Evolutionary conservation across 2,113 vertebrate genomes (phyloP), one percentile per base, ranked within the genome.

Genomic region (Calidris pugnax): DNA sequence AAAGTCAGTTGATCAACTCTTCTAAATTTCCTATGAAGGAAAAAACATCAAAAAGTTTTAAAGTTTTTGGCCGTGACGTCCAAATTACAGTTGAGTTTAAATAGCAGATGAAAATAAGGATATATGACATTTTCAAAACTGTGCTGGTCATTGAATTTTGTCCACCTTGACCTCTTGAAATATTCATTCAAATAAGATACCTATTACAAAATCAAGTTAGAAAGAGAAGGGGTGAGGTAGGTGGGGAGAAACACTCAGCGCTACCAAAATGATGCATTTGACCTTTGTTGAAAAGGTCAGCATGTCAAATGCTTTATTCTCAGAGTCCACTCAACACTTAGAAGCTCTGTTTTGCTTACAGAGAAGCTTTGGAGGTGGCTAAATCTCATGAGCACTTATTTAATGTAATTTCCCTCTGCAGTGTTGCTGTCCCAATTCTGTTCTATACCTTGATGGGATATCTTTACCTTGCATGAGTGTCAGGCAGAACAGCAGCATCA

Each of bases 201-300:
- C 26, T 77, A 27, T 16, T n/a, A 76, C 28, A 85, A 93, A 97
- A 96, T 69, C 69, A 91, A 76, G 64, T 86, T 85, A 90, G 60
- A 41, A 55, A 71, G 32, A 80, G 48, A 83, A 85, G 8, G 19
- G 23, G 1, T 55, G 37, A 92, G 7, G 56, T 76, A 88, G 39
- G 21, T 79, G 43, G 41, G 30, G 24, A 88, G 41, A 87, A 89
- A 74, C 69, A 92, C 48, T 94, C 68, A 69, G 5, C 0, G 0
- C 28, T 80, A 80, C 80, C 11, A 71, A 91, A 83, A 95, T 85
- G 59, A 93, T 93, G 74, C 41, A 59, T 96, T 80, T 94, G 87
- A 95, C 81, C 93, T 94, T 93, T 85, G 81, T 17, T 95, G 87
- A 45, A 93, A 91, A 96, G 93, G 91, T 96, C 94, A 93, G 11